phyloP scores from a whole-genome alignment of 2,113 vertebrate species.

The Rhegmatorhina hoffmannsi region DNA sequence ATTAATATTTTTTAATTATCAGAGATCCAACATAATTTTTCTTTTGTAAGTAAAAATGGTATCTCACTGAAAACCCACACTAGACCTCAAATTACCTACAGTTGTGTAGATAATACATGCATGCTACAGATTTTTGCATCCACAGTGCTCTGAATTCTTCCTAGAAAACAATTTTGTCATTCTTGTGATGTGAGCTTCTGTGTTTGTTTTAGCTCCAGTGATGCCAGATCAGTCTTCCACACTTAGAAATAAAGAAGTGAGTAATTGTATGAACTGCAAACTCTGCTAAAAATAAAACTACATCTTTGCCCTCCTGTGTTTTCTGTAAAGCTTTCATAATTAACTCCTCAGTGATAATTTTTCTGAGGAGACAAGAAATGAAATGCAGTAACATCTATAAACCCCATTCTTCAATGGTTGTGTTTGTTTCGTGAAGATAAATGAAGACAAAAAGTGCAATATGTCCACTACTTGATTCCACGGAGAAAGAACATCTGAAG shows the following conservation, averaged over 20 bases:
- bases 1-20: background rate
- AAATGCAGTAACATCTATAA: background rate
- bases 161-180: background rate
- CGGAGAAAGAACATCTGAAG: background rate
- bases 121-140: background rate
- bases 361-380: background rate
- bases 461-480: background rate
- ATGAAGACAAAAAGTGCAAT: background rate
- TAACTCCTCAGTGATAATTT: background rate
- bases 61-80: background rate
- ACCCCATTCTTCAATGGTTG: background rate
- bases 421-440: background rate
- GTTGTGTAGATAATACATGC: background rate
- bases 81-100: background rate
- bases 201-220: background rate
- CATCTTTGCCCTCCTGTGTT: background rate
- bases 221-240: background rate
- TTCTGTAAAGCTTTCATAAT: background rate
- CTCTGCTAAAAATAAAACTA: background rate
- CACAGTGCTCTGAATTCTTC: background rate
- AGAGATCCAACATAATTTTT: background rate
- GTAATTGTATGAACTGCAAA: background rate
- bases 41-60: background rate
- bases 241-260: background rate
- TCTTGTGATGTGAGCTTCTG: background rate